Evolutionary conservation across 2,797 vertebrate genomes (phyloP).

Genomic region (Tamandua tetradactyla): DNA sequence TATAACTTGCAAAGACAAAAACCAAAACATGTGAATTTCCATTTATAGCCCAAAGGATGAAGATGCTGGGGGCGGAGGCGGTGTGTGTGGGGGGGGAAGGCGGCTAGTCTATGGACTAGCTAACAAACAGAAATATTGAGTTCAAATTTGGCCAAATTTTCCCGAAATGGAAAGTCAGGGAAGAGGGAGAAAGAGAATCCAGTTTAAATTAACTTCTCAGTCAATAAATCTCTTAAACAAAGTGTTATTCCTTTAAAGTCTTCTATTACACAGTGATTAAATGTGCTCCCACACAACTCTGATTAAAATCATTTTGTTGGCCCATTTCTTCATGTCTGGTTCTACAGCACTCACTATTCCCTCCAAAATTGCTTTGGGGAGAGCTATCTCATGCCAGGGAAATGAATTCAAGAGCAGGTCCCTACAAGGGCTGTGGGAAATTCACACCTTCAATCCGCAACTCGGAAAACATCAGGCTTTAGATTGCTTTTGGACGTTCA

Average conservation of each 20-base stretch:
- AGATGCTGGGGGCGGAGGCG: background rate
- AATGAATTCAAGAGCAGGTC: constrained; percentile 73
- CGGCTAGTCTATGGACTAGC: background rate
- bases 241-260: constrained; percentile 61
- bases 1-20: constrained; percentile 63
- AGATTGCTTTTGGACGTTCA: constrained; percentile 65
- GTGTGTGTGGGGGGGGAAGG: background rate
- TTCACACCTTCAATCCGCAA: constrained; percentile 50
- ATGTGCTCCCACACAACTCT: constrained; percentile 49
- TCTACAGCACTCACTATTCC: constrained; percentile 68
- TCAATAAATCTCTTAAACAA: constrained; percentile 59
- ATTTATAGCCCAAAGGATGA: constrained; percentile 59
- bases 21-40: constrained; percentile 60
- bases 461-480: constrained; percentile 61
- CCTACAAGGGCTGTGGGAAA: constrained; percentile 53
- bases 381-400: constrained; percentile 67
- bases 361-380: constrained; percentile 75
- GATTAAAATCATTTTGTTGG: constrained; percentile 73
- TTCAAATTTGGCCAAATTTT: constrained; percentile 9
- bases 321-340: constrained; percentile 65
- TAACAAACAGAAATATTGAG: constrained; percentile 57
- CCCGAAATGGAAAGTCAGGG: constrained; percentile 56
- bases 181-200: background rate
- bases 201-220: constrained; percentile 67
- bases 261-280: constrained; percentile 70